phyloP scores from a whole-genome alignment of 2,797 vertebrate species.

The Mallotus villosus region DNA sequence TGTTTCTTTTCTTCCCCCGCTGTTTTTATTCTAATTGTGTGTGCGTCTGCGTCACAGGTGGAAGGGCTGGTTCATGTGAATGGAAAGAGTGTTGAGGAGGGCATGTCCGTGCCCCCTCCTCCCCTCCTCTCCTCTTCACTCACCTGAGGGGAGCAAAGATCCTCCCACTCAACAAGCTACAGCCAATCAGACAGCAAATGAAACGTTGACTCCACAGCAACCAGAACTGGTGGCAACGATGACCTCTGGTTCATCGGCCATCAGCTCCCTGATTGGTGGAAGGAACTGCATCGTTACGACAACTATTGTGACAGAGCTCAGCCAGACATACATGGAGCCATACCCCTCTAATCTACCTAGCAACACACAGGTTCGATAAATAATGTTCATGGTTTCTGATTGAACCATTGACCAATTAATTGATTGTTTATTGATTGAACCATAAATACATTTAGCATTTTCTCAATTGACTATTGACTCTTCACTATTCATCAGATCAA shows the following conservation, averaged over 20 bases:
- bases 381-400: neutral
- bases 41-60: slow-evolving; percentile 41
- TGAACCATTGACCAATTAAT: neutral
- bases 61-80: slow-evolving; percentile 87
- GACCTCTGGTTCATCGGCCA: slow-evolving; percentile 53
- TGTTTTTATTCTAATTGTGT: slow-evolving; percentile 3
- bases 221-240: slow-evolving; percentile 24
- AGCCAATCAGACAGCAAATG: slow-evolving; percentile 20
- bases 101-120: slow-evolving; percentile 19
- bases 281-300: slow-evolving; percentile 72
- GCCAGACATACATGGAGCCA: slow-evolving; percentile 63
- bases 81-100: slow-evolving; percentile 66
- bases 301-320: slow-evolving; percentile 77
- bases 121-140: slow-evolving; percentile 24
- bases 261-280: slow-evolving; percentile 66
- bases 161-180: slow-evolving; percentile 20
- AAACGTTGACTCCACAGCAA: slow-evolving; percentile 22
- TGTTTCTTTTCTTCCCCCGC: too few relatives aligned
- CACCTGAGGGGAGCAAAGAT: slow-evolving; percentile 27
- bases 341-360: slow-evolving; percentile 43
- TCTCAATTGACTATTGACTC: slow-evolving; percentile 12
- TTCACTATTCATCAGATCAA: slow-evolving; percentile 51
- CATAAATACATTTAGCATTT: neutral
- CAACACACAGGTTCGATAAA: slow-evolving; percentile 55
- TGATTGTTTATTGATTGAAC: neutral